A percentile compares a stretch with the other conserved stretches of the same genome.
Evolutionary conservation across 2,797 vertebrate species (phyloP).

Genomic region (Coranthus polyacanthus): DNA sequence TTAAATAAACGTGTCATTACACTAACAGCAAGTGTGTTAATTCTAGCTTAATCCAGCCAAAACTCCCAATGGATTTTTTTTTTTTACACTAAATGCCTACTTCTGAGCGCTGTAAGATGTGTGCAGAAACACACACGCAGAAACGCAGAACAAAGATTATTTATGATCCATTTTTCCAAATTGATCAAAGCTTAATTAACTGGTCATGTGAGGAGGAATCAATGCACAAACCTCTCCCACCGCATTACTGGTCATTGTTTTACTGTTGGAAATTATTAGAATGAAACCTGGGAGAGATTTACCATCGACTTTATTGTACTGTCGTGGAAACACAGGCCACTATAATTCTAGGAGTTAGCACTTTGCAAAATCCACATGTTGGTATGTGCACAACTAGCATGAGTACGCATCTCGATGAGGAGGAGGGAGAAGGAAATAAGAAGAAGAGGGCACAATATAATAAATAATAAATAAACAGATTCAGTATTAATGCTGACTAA

Average conservation of each 20-base stretch:
- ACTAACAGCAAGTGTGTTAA: background rate
- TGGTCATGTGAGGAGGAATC: background rate
- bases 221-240: background rate
- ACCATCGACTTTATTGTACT: background rate
- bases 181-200: background rate
- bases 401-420: no score
- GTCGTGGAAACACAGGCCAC: no score
- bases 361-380: no score
- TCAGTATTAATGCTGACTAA: no score
- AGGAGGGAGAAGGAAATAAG: no score
- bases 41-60: background rate
- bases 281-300: background rate
- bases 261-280: background rate
- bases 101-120: background rate
- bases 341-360: no score
- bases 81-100: background rate
- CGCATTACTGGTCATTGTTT: background rate
- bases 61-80: background rate
- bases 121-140: background rate
- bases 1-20: constrained; percentile 14
- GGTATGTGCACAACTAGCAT: no score
- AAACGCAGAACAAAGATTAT: background rate
- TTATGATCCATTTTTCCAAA: background rate
- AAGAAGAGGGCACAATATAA: no score
- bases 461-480: no score